A percentile compares a stretch with the other conserved stretches of the same genome.
Conservation (phyloP, 2,113 vertebrate species). For the Aviceda subcristata region DNA sequence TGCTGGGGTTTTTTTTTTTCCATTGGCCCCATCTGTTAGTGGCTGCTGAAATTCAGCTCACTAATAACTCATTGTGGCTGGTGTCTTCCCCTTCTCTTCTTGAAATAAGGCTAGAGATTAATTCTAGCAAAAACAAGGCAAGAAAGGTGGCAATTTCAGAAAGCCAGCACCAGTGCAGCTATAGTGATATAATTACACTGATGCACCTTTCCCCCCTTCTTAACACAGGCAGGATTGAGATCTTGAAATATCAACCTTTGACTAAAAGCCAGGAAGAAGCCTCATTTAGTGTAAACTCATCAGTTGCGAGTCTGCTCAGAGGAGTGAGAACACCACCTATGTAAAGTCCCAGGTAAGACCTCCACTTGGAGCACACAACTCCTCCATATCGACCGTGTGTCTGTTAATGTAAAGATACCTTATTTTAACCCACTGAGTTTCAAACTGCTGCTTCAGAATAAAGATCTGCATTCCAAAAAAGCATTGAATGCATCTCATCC, state of each 20-base stretch:
- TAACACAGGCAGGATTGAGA: neutral
- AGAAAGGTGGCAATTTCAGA: neutral
- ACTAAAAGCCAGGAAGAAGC: neutral
- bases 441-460: neutral
- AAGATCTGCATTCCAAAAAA: neutral
- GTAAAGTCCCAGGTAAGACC: neutral
- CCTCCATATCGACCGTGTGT: neutral
- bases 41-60: neutral
- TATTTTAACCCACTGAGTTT: neutral
- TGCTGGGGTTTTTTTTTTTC: neutral
- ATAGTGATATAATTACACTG: neutral
- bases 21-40: neutral
- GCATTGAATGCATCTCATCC: neutral
- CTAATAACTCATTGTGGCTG: neutral
- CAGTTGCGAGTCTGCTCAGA: neutral
- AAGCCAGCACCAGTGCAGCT: neutral
- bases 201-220: neutral
- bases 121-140: neutral
- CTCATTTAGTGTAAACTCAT: neutral
- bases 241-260: neutral
- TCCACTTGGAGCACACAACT: neutral
- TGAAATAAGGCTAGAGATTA: neutral
- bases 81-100: neutral
- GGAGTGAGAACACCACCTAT: neutral
- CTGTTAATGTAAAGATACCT: neutral